Base-by-base conservation (phyloP, 2,113 vertebrate genomes). In the Cephalopterus ornatus region DNA sequence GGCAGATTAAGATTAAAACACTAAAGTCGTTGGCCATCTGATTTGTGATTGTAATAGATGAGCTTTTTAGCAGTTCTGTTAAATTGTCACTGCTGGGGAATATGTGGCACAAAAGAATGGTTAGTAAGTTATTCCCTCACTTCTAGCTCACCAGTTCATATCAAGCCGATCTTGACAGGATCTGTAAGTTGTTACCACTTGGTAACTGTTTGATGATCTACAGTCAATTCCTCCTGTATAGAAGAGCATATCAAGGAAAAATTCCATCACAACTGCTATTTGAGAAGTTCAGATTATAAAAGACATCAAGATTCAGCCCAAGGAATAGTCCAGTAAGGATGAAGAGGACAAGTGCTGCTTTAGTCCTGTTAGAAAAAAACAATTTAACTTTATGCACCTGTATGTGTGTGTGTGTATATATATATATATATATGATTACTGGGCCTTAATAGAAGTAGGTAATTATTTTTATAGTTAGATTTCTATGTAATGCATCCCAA, bases 1-100 rank as follows among this genome's bases (percentile, higher is more conserved):
- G 32, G 52, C n/a, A 42, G 46, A 65, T 92, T 83, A 85, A 94
- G 77, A 83, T 92, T 92, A 79, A 93, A 93, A 91, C 49, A 55
- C 5, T 42, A 17, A 74, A 52, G 26, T 46, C 89, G 33, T 67
- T 96, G 42, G n/a, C 26, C 50, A 65, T 46, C 37, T 89, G 80
- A 85, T 95, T 87, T 89, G 73, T 95, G 84, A 80, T 72, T 92
- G 42, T 71, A 95, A 63, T 91, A 73, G 75, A 94, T 75, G 56
- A 89, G 37, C 33, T 49, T 74, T 88, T 50, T 84, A n/a, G 35
- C 12, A 91, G 39, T 84, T 83, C 46, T 78, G 65, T 91, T 94
- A 87, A 87, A 93, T 44, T 78, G 58, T 79, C 70, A 41, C 41
- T 50, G 24, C 41, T 89, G 39, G 24, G 9, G 42, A 92, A 78